Evolutionary conservation across 2,113 vertebrate species (phyloP), one percentile per base, ranked within the genome.

Genomic region (Channa argus): DNA sequence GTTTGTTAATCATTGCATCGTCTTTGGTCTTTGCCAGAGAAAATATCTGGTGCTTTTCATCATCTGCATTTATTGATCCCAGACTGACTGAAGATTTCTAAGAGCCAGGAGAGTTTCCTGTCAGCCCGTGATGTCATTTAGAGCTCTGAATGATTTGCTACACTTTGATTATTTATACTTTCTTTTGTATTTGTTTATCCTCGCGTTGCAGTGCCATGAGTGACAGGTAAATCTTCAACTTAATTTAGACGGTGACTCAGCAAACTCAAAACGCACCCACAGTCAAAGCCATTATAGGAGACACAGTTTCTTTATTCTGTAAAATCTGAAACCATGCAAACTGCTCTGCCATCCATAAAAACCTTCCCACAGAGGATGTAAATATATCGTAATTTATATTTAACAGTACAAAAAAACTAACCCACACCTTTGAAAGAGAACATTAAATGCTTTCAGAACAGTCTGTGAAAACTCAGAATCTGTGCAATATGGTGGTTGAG

Each of bases 221-320:
- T 45, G 67, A 63, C 8, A 37, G 46, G 12, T 47, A 1, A 13
- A 86, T 66, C 24, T 71, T 63, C 46, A 14, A 66, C 47, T 45
- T 63, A 44, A 84, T 82, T 86, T 80, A 73, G 72, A 41, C 45
- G 45, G 47, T 88, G 79, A 80, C 74, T 82, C 78, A 89, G 79
- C 52, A 36, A 56, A 78, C 15, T 77, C 46, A 75, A 87, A 71
- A 71, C 33, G 41, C 60, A 44, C 59, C 70, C 75, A 78, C 63
- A 63, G 51, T 50, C 74, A 46, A 82, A 71, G 49, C 43, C 46
- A 2, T 67, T 64, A 77, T 47, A 68, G 8, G 6, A 82, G 52
- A 71, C 47, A 46, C 44, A 24, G 64, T 82, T 76, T 49, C 41
- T 44, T 51, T 50, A 66, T 59, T 44, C 43, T 37, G 41, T 61